Percentiles rank a stretch among this genome's conserved stretches.
These are phyloP conservation scores for Callopanchax toddi DNA, from an alignment of 2,113 vertebrate species.

Conservation along the genomic window DNA sequence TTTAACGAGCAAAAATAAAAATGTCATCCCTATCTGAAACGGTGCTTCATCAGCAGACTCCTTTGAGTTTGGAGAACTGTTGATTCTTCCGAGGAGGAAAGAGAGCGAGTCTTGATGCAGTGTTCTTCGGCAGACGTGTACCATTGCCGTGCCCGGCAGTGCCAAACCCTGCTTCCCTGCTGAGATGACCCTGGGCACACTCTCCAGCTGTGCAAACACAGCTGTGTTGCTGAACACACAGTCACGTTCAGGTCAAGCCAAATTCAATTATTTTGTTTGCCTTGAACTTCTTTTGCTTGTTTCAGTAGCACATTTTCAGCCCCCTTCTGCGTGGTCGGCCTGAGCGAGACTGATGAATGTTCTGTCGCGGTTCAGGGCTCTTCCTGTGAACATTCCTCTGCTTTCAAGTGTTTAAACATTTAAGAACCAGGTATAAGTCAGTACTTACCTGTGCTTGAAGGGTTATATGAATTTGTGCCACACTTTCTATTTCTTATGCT, in stretches of 20 bases:
- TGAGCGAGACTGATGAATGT: slow-evolving; percentile 52
- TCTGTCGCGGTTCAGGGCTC: slow-evolving; percentile 41
- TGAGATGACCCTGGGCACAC: slow-evolving; percentile 68
- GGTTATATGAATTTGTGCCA: no score
- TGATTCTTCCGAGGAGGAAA: slow-evolving; percentile 33
- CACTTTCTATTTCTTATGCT: no score
- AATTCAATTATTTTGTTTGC: slow-evolving; percentile 72
- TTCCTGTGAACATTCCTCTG: slow-evolving; percentile 21
- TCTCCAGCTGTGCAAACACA: slow-evolving; percentile 76
- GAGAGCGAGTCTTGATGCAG: background rate
- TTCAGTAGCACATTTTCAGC: slow-evolving; percentile 61
- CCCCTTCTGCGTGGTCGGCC: slow-evolving; percentile 34
- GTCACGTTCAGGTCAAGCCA: slow-evolving; percentile 57
- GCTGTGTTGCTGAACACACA: slow-evolving; percentile 64
- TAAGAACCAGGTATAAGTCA: no score
- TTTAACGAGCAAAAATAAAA: slow-evolving; percentile 15
- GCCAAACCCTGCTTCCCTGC: slow-evolving; percentile 69
- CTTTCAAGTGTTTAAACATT: no score
- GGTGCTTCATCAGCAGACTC: slow-evolving; percentile 14
- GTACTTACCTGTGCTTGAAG: no score
- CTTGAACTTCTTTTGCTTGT: slow-evolving; percentile 44
- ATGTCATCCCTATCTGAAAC: slow-evolving; percentile 19
- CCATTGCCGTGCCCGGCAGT: slow-evolving; percentile 54
- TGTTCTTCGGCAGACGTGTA: slow-evolving; percentile 41
- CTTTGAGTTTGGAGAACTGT: slow-evolving; percentile 1